A percentile compares a stretch with the other conserved stretches of the same genome.
phyloP scores from a whole-genome alignment of 2,888 invertebrate genomes.

The Andrena praecox region DNA sequence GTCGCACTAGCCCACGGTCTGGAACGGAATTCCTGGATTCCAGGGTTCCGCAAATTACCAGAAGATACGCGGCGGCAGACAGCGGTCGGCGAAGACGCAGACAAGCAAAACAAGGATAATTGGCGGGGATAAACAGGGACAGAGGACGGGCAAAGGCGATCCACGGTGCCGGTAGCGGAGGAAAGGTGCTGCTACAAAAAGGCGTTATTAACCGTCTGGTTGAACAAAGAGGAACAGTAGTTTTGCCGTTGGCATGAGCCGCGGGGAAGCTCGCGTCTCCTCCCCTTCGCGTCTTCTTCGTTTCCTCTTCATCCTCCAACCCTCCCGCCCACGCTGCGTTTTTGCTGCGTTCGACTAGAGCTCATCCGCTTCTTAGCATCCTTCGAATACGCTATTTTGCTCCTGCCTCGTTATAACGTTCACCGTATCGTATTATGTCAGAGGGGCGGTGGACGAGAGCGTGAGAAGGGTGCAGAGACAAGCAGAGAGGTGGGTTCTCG shows the following conservation, averaged over 20 bases:
- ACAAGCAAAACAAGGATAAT: conserved; percentile 29
- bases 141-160: conserved; percentile 35
- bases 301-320: neutral
- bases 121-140: conserved; percentile 2
- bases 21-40: conserved; percentile 74
- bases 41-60: conserved; percentile 65
- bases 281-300: conserved; percentile 32
- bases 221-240: conserved; percentile 59
- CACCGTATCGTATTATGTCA: conserved; percentile 1
- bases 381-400: neutral
- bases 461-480: too few species aligned
- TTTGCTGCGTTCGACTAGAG: neutral
- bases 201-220: conserved; percentile 72
- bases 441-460: too few species aligned
- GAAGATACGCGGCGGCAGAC: conserved; percentile 58
- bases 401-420: neutral
- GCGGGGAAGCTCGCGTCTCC: conserved; percentile 31
- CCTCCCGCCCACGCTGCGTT: neutral
- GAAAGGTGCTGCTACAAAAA: conserved; percentile 64
- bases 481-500: too few species aligned
- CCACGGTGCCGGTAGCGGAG: conserved; percentile 42
- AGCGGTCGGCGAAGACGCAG: conserved; percentile 26
- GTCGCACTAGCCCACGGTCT: conserved; percentile 56
- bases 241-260: conserved; percentile 35
- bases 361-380: neutral